These are phyloP conservation scores for Cyrtodaria siliqua DNA, from an alignment of 2,888 invertebrate genomes.

Conservation along the genomic window DNA sequence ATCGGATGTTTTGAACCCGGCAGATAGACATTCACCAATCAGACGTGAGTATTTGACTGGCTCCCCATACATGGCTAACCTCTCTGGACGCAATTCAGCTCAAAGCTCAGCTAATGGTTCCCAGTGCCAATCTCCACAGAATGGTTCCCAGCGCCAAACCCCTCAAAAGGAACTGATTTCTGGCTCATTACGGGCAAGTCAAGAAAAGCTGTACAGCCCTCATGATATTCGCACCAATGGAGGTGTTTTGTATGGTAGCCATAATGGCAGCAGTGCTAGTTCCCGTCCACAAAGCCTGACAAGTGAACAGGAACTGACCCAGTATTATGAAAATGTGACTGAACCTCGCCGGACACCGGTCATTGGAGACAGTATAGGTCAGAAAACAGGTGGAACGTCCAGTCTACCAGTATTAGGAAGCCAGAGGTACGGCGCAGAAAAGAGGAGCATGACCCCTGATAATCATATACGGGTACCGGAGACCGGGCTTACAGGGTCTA, in stretches of 20 bases:
- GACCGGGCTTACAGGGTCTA: conserved; percentile 36
- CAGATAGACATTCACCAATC: conserved; percentile 66
- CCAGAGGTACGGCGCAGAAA: conserved; percentile 56
- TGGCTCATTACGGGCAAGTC: conserved; percentile 59
- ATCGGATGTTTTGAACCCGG: conserved; percentile 64
- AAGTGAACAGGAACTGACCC: conserved; percentile 79
- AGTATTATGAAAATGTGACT: conserved; percentile 68
- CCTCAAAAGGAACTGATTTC: conserved; percentile 59
- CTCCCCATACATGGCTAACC: conserved; percentile 30
- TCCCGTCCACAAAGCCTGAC: conserved; percentile 74
- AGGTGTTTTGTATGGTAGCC: conserved; percentile 29
- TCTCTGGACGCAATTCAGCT: conserved; percentile 32
- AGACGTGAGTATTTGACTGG: conserved; percentile 54
- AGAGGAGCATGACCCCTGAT: conserved; percentile 75
- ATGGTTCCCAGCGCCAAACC: conserved; percentile 50
- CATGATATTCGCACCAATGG: conserved; percentile 31
- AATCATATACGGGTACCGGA: conserved; percentile 69
- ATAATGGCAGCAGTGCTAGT: conserved; percentile 39
- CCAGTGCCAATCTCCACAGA: conserved; percentile 20
- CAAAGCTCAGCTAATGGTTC: conserved; percentile 30
- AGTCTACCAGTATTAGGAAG: conserved; percentile 67
- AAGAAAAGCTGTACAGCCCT: conserved; percentile 64
- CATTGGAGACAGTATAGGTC: not conserved
- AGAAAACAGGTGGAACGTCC: conserved; percentile 44
- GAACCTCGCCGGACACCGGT: conserved; percentile 32